Conservation (phyloP, 2,888 invertebrate species). For the Pammene aurita region DNA sequence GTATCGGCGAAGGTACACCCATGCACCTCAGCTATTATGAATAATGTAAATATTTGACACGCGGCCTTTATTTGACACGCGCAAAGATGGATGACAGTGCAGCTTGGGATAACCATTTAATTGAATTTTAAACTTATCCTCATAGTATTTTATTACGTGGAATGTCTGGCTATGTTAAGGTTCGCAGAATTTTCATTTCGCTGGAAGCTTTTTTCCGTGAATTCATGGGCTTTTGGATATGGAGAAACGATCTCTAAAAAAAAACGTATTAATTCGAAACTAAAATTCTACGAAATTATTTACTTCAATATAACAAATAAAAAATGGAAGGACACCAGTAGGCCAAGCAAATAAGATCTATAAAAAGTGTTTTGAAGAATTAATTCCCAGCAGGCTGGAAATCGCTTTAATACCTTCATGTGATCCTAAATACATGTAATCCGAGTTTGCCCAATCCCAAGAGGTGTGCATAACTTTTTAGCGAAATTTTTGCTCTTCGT, state of each 20-base stretch:
- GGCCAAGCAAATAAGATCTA: too few species aligned
- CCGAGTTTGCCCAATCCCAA: too few species aligned
- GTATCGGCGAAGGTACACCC: neutral
- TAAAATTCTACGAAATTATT: neutral
- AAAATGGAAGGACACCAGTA: too few species aligned
- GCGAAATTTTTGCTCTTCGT: too few species aligned
- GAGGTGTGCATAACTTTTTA: too few species aligned
- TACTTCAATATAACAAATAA: too few species aligned
- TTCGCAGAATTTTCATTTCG: slow-evolving; percentile 1
- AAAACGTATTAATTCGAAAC: neutral
- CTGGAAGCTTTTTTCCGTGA: neutral
- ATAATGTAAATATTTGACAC: slow-evolving; percentile 25
- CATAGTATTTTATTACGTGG: neutral
- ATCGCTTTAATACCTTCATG: too few species aligned
- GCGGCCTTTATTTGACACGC: slow-evolving; percentile 2
- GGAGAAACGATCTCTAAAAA: neutral
- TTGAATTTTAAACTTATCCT: too few species aligned
- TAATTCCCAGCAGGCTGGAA: too few species aligned
- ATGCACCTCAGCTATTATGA: slow-evolving; percentile 14
- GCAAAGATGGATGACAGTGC: neutral
- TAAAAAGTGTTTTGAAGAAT: too few species aligned
- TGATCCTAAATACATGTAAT: too few species aligned
- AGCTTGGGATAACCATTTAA: too few species aligned
- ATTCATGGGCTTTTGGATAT: neutral
- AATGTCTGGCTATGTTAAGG: neutral